A percentile compares a stretch with the other conserved stretches of the same genome.
Conservation (phyloP, 2,797 vertebrate genomes). For the Oreonectes daqikongensis region DNA sequence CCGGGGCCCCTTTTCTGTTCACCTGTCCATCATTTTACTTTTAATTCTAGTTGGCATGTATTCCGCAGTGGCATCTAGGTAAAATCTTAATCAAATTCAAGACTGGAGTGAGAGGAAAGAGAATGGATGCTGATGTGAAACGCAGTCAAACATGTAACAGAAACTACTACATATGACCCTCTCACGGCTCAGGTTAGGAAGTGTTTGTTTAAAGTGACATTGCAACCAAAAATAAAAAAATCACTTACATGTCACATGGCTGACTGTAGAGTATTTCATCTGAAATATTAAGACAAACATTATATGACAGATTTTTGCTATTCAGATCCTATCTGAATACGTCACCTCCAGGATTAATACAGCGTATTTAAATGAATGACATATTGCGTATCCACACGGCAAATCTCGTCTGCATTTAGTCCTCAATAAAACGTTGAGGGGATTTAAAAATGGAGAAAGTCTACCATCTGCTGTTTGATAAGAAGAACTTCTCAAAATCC, state of each 20-base stretch:
- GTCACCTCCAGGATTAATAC: not conserved
- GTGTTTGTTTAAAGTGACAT: not conserved
- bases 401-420: not conserved
- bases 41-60: slow-evolving; percentile 20
- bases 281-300: too few relatives aligned
- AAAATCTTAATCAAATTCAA: slow-evolving; percentile 10
- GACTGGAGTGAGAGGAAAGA: not conserved
- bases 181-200: not conserved
- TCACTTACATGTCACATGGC: too few relatives aligned
- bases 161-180: not conserved
- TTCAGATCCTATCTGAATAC: too few relatives aligned
- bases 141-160: not conserved
- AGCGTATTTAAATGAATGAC: not conserved
- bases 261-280: too few relatives aligned
- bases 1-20: not conserved
- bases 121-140: not conserved
- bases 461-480: slow-evolving; percentile 20
- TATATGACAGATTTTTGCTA: too few relatives aligned
- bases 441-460: slow-evolving; percentile 6
- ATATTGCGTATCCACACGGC: too few relatives aligned
- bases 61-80: not conserved
- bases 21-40: slow-evolving; percentile 19
- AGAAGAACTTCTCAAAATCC: not conserved
- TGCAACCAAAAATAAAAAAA: not conserved
- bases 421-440: not conserved